Evolutionary conservation across 2,888 invertebrate genomes (phyloP), one percentile per base, ranked within the genome.

Genomic region (Aphidius colemani): DNA sequence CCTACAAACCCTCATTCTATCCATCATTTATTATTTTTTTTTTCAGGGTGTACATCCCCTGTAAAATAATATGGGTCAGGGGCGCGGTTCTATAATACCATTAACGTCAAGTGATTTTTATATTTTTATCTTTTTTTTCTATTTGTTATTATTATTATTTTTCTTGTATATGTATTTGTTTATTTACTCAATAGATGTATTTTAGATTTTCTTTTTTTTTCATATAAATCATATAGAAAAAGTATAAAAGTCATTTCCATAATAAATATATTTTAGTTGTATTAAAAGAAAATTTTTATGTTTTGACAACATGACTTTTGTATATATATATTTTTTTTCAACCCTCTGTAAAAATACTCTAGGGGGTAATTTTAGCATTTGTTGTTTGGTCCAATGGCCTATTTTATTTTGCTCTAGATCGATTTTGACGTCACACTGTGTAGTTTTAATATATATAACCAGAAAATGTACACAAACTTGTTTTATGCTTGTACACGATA

Each of bases 11-110:
- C 58, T 51, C 61, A 58, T 48, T 65, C 51, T 46, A 60, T 64
- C 63, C 50, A n/a, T 64, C 59, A 65, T 59, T 7, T 60, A 44
- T 64, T 55, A 13, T 46, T 30, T 30, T 30, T 30, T 30, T 18
- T 46, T 13, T 44, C 30, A 9, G n/a, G 53, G n/a, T 45, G 45
- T 51, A 13, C 43, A 61, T 51, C 30, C 30, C 30, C 56, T 58
- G 43, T 8, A 65, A 59, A 8, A 13, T 61, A 58, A 65, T 66
- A 67, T 68, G 51, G 67, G 70, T 70, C 69, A 69, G 66, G 70
- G 70, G 70, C 69, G 70, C 69, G 67, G 70, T 65, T 67, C 63
- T 46, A 30, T 30, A 30, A 30, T 30, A 30, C 30, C 30, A 30
- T 30, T 30, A 30, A 30, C 30, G 30, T 30, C 30, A 30, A 30